Percentiles rank a stretch among this genome's conserved stretches.
These are phyloP conservation scores for Calliopum simillimum DNA, from an alignment of 2,888 invertebrate species.

Conservation along the genomic window DNA sequence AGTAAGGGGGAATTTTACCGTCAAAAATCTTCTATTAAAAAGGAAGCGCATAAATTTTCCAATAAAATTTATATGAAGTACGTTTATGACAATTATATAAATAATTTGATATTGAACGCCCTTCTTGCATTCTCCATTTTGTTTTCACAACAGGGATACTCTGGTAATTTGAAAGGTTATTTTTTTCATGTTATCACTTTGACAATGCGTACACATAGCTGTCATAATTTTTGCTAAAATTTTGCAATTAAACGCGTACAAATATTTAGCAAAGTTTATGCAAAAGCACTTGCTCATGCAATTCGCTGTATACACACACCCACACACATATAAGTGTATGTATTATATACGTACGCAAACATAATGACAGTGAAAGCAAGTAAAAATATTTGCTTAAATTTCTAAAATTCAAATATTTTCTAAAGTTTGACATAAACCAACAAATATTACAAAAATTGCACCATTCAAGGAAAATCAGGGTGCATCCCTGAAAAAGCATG, in stretches of 20 bases:
- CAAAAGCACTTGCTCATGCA: neutral
- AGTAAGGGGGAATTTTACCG: too few relatives aligned
- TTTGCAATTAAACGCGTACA: slow-evolving; percentile 25
- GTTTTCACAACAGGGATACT: too few relatives aligned
- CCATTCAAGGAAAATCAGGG: too few relatives aligned
- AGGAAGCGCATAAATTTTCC: too few relatives aligned
- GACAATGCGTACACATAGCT: slow-evolving; percentile 1
- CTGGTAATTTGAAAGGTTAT: too few relatives aligned
- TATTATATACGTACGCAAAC: neutral
- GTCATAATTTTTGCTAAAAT: slow-evolving; percentile 23
- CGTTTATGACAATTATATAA: too few relatives aligned
- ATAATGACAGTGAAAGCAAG: neutral
- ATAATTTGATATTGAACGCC: too few relatives aligned
- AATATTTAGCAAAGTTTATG: slow-evolving; percentile 19
- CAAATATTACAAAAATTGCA: too few relatives aligned
- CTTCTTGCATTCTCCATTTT: too few relatives aligned
- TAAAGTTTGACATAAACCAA: neutral
- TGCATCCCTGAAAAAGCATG: too few relatives aligned
- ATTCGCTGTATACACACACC: neutral
- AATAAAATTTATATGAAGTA: too few relatives aligned
- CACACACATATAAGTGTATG: neutral
- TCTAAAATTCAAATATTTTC: neutral
- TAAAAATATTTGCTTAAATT: slow-evolving; percentile 9
- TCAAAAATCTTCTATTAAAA: too few relatives aligned
- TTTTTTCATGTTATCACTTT: neutral